phyloP scores from a whole-genome alignment of 2,797 vertebrate genomes.

The Xenops minutus region DNA sequence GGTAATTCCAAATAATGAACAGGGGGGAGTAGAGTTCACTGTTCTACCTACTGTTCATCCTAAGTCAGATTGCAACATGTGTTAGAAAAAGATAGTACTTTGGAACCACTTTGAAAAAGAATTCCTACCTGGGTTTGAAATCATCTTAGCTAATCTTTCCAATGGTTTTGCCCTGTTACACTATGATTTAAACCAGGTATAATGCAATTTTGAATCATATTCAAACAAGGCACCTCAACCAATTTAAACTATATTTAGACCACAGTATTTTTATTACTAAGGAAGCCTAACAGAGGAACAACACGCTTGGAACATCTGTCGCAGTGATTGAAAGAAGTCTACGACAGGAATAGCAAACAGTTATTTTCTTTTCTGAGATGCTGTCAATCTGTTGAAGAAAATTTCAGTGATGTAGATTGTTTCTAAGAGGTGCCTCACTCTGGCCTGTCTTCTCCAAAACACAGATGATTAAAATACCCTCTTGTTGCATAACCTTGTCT shows the following conservation, averaged over 20 bases:
- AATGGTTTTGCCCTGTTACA: not conserved
- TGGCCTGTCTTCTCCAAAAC: not conserved
- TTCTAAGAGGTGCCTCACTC: not conserved
- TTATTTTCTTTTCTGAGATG: conserved; percentile 41
- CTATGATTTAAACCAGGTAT: not conserved
- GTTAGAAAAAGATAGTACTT: not conserved
- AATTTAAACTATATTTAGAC: conserved; percentile 37
- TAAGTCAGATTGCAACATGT: not conserved
- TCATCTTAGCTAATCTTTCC: not conserved
- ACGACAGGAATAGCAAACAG: conserved; percentile 50
- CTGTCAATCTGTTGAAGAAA: conserved; percentile 37
- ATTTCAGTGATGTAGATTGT: not conserved
- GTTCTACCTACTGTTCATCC: not conserved
- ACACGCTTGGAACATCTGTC: conserved; percentile 48
- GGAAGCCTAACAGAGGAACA: conserved; percentile 22
- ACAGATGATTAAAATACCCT: conserved; percentile 7
- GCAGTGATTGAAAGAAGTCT: conserved; percentile 50
- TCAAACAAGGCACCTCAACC: not conserved
- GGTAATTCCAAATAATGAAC: not conserved
- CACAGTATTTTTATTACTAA: not conserved
- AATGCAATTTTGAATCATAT: not conserved
- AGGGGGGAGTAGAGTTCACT: not conserved
- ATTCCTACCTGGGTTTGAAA: not conserved
- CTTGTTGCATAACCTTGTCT: not conserved
- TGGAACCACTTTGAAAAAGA: not conserved